Evolutionary conservation across 2,888 invertebrate species (phyloP).

Genomic region (Acleris cristana): DNA sequence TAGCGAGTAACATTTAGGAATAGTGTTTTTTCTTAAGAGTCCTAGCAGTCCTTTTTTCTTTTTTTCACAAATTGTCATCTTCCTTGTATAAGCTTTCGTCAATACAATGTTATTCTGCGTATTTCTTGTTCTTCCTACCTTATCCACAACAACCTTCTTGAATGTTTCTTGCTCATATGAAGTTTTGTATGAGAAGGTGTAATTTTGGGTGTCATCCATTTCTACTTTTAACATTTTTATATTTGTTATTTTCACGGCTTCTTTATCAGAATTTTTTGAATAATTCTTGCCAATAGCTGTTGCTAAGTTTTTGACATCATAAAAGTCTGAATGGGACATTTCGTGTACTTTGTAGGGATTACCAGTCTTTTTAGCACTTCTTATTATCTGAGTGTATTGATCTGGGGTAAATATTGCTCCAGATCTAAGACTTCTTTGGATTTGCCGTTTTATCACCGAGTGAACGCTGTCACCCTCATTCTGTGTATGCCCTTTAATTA

Average conservation of each 20-base stretch:
- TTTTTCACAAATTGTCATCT: neutral
- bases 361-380: neutral
- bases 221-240: neutral
- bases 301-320: neutral
- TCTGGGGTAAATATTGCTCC: constrained; percentile 47
- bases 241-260: neutral
- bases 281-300: neutral
- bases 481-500: constrained; percentile 48
- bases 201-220: neutral
- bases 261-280: neutral
- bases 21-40: neutral
- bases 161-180: constrained; percentile 1
- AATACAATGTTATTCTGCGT: neutral
- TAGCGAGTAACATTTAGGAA: neutral
- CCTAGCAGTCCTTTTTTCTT: neutral
- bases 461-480: constrained; percentile 48
- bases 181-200: neutral
- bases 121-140: neutral
- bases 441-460: constrained; percentile 42
- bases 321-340: neutral
- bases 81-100: neutral
- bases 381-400: constrained; percentile 46
- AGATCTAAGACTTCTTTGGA: constrained; percentile 43
- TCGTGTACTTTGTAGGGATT: neutral
- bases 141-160: too few relatives aligned